A percentile compares a stretch with the other conserved stretches of the same genome.
These are phyloP conservation scores for Bubalus kerabau DNA, from an alignment of 2,113 vertebrate species.

Conservation along the genomic window DNA sequence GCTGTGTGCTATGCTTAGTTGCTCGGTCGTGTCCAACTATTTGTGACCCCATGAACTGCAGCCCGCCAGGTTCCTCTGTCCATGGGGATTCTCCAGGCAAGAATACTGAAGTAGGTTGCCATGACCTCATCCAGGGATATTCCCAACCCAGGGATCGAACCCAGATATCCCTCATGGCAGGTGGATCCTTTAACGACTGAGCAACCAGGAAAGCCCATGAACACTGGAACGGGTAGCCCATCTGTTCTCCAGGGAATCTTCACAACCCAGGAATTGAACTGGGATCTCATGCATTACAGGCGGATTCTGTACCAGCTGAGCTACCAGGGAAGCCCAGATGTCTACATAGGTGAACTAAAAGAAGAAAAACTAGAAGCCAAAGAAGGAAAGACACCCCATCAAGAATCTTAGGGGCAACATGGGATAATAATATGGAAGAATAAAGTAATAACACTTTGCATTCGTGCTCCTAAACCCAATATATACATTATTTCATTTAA, in stretches of 20 bases:
- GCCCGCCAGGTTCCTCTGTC: background rate
- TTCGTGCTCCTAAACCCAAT: background rate
- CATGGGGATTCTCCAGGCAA: background rate
- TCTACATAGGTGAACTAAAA: background rate
- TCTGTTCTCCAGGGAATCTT: background rate
- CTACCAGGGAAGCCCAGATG: background rate
- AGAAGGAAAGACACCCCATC: background rate
- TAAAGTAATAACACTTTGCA: background rate
- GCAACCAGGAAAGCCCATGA: background rate
- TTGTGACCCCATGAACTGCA: background rate
- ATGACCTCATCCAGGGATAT: background rate
- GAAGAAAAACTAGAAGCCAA: background rate
- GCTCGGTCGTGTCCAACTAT: fast-evolving
- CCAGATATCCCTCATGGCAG: background rate
- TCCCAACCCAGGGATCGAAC: background rate
- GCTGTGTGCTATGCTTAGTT: background rate
- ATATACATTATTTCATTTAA: background rate
- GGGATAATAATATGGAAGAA: background rate
- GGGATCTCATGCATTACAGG: background rate
- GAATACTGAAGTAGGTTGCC: background rate
- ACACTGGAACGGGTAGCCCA: background rate
- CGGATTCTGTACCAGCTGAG: fast-evolving
- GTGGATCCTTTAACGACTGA: background rate
- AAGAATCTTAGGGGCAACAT: background rate
- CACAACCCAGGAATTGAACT: fast-evolving